Evolutionary conservation across 2,113 vertebrate genomes (phyloP).

Genomic region (Anoplopoma fimbria): DNA sequence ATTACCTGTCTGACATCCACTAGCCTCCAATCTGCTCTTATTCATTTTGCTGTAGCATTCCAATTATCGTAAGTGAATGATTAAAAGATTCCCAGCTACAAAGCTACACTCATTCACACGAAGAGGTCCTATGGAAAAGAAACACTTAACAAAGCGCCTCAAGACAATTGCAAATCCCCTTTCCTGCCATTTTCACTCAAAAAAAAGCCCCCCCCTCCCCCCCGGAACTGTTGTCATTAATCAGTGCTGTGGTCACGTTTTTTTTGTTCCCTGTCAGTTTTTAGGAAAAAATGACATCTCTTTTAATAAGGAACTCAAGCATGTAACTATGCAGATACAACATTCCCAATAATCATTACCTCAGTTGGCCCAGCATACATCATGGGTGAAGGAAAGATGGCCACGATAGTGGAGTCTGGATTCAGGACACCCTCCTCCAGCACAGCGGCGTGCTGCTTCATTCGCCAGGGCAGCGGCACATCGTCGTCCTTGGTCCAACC

Average conservation of each 20-base stretch:
- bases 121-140: conserved; percentile 41
- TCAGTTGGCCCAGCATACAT: conserved; percentile 99
- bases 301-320: conserved; percentile 23
- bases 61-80: conserved; percentile 62
- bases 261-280: conserved; percentile 29
- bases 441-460: conserved; percentile 96
- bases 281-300: conserved; percentile 13
- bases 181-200: conserved; percentile 58
- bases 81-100: conserved; percentile 57
- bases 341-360: conserved; percentile 79
- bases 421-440: conserved; percentile 93
- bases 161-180: conserved; percentile 33
- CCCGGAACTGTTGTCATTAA: conserved; percentile 23
- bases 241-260: neutral
- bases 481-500: conserved; percentile 99
- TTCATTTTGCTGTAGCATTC: conserved; percentile 54
- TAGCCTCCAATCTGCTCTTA: conserved; percentile 61
- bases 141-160: conserved; percentile 45
- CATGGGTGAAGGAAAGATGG: conserved; percentile 99
- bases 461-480: conserved; percentile 94
- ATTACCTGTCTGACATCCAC: conserved; percentile 33
- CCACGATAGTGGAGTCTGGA: conserved; percentile 92
- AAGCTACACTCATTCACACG: conserved; percentile 38
- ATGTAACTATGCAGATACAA: conserved; percentile 5
- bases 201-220: conserved; percentile 22